Percentiles rank a stretch among this genome's conserved stretches.
Evolutionary conservation across 2,888 invertebrate species (phyloP).

Genomic region (Eupeodes latifasciatus): DNA sequence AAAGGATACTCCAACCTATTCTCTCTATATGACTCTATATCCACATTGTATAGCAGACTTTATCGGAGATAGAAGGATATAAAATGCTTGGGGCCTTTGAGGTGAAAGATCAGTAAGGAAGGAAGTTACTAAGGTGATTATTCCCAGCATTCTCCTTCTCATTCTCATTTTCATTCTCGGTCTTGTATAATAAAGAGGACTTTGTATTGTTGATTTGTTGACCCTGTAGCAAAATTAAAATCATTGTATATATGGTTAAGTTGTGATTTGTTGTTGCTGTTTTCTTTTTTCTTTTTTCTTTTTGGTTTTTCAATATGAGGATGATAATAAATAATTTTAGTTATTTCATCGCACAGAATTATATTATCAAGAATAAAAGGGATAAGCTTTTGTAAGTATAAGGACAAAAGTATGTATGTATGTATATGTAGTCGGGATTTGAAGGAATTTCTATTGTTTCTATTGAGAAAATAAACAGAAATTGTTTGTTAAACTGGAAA

Average conservation of each 20-base stretch:
- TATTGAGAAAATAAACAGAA: slow-evolving; percentile 13
- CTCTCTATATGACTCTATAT: neutral
- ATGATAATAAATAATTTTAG: slow-evolving; percentile 25
- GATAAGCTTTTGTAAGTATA: neutral
- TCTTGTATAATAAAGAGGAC: slow-evolving; percentile 26
- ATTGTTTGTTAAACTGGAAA: slow-evolving; percentile 20
- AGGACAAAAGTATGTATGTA: no score
- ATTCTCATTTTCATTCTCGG: no score
- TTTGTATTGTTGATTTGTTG: slow-evolving; percentile 37
- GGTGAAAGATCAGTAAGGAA: slow-evolving; percentile 26
- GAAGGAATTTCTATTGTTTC: slow-evolving; percentile 20
- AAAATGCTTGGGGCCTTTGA: neutral
- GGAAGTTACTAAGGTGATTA: slow-evolving; percentile 35
- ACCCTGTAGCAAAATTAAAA: slow-evolving; percentile 19
- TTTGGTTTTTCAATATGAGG: neutral
- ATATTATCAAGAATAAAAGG: neutral
- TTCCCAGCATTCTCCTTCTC: neutral
- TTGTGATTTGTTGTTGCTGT: slow-evolving; percentile 18
- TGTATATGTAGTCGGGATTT: no score
- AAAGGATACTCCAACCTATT: neutral
- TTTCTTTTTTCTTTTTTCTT: slow-evolving; percentile 4
- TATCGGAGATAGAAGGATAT: neutral
- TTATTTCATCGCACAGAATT: neutral
- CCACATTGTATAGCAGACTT: neutral
- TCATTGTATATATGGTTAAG: slow-evolving; percentile 14